Percentiles rank a stretch among this genome's conserved stretches.
Conservation (phyloP, 1,140 invertebrate species). For the Metopolophium dirhodum region DNA sequence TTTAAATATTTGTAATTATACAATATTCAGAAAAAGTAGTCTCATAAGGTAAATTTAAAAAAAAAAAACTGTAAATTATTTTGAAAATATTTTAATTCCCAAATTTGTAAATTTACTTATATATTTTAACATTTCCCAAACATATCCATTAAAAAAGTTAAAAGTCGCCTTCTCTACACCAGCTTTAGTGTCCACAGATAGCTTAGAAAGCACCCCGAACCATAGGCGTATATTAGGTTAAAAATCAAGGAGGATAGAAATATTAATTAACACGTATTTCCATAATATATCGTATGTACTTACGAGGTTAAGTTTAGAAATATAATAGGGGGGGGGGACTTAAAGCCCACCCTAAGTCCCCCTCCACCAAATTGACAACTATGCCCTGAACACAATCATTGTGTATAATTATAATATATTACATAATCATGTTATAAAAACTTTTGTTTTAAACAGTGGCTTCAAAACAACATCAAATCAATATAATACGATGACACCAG, state of each 20-base stretch:
- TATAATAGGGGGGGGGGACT: too few species aligned
- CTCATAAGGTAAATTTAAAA: not conserved
- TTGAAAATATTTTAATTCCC: not conserved
- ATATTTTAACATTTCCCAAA: not conserved
- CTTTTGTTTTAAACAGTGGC: not conserved
- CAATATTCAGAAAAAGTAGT: not conserved
- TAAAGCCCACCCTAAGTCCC: too few species aligned
- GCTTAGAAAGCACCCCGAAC: not conserved
- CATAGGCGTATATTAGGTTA: too few species aligned
- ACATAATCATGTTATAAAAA: not conserved
- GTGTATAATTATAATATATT: too few species aligned
- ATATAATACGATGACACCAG: not conserved
- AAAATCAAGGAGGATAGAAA: too few species aligned
- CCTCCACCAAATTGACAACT: too few species aligned
- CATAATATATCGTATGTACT: too few species aligned
- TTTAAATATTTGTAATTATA: too few species aligned
- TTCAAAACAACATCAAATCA: not conserved
- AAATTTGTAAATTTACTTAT: not conserved
- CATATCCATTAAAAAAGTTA: not conserved
- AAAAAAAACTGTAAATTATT: not conserved
- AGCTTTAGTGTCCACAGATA: not conserved
- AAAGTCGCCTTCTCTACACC: not conserved
- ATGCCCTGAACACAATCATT: too few species aligned
- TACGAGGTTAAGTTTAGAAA: too few species aligned
- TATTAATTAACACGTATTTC: too few species aligned